Evolutionary conservation across 2,113 vertebrate genomes (phyloP).

Genomic region (Dasyurus viverrinus): DNA sequence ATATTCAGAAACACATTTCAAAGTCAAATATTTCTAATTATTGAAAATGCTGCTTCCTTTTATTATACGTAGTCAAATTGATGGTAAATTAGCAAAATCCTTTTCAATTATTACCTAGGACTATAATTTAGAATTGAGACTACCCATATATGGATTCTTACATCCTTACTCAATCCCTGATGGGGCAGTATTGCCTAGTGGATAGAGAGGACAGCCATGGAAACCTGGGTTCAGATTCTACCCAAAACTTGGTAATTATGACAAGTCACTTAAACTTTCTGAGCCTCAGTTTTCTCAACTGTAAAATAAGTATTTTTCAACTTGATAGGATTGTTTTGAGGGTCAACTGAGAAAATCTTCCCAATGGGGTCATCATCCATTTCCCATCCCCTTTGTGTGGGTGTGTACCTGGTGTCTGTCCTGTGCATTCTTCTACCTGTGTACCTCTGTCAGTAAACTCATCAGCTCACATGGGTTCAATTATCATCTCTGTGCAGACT

Average conservation of each 20-base stretch:
- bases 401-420: neutral
- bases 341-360: neutral
- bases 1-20: neutral
- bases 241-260: neutral
- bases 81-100: neutral
- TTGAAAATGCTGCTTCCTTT: neutral
- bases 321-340: neutral
- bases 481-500: neutral
- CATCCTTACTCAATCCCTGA: neutral
- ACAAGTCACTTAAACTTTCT: neutral
- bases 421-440: neutral
- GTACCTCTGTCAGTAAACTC: neutral
- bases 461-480: neutral
- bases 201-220: neutral
- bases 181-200: neutral
- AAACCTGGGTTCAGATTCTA: neutral
- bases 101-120: neutral
- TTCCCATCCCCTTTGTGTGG: neutral
- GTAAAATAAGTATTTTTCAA: neutral
- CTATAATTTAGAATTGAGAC: neutral
- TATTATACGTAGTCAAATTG: neutral
- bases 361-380: neutral
- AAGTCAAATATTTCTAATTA: conserved; percentile 8
- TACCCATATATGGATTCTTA: neutral
- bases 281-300: neutral